Conservation (phyloP, 2,113 vertebrate genomes). For the Oryctolagus cuniculus region mOryCun1.1 NC_091437.1:4223501-4224000, state of each 20-base stretch:
- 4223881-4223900: too few species aligned
- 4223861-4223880: slow-evolving; percentile 37
- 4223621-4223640: slow-evolving; percentile 84
- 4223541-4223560: slow-evolving; percentile 62
- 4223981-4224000: too few species aligned
- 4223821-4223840: slow-evolving; percentile 42
- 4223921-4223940: too few species aligned
- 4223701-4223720: slow-evolving; percentile 90
- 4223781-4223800: slow-evolving; percentile 44
- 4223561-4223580: slow-evolving; percentile 92
- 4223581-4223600: slow-evolving; percentile 85
- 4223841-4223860: slow-evolving; percentile 4
- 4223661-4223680: slow-evolving; percentile 83
- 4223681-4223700: slow-evolving; percentile 83
- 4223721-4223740: slow-evolving; percentile 91
- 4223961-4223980: too few species aligned
- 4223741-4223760: slow-evolving; percentile 89
- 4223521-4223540: slow-evolving; percentile 39
- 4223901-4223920: too few species aligned
- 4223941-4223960: too few species aligned
- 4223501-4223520: slow-evolving; percentile 45
- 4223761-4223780: slow-evolving; percentile 84
- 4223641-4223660: slow-evolving; percentile 67
- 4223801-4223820: slow-evolving; percentile 60
- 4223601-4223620: slow-evolving; percentile 82